Percentiles rank a stretch among this genome's conserved stretches.
Conservation (phyloP, 1,140 invertebrate species). For the Drosophila sucinea region DNA sequence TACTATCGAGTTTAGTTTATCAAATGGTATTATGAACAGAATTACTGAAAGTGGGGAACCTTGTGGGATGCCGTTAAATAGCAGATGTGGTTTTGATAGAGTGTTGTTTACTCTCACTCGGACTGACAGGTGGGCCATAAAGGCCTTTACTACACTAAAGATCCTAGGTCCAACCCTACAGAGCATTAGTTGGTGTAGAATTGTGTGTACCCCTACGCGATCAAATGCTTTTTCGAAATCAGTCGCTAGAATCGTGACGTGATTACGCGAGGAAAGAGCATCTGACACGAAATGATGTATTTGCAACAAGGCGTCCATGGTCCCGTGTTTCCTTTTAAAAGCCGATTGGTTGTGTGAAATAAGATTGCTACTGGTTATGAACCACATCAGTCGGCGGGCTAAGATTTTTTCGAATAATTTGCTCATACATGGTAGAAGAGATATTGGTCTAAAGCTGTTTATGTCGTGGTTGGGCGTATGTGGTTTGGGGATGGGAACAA, state of each 20-base stretch:
- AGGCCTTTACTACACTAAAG: conserved; percentile 4
- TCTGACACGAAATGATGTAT: conserved; percentile 13
- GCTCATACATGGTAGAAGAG: neutral
- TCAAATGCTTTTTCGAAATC: conserved; percentile 4
- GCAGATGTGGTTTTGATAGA: too few species aligned
- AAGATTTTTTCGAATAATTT: neutral
- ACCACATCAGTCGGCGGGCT: conserved; percentile 1
- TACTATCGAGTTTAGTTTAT: neutral
- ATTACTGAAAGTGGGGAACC: too few species aligned
- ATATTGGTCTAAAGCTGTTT: conserved; percentile 1
- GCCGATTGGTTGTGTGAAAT: neutral
- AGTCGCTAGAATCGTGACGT: neutral
- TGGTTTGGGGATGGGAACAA: conserved; percentile 17
- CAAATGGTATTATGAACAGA: too few species aligned
- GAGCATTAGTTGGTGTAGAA: conserved; percentile 4
- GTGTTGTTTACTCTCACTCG: neutral
- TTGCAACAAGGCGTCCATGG: neutral
- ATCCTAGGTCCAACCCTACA: conserved; percentile 5
- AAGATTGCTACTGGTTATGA: neutral
- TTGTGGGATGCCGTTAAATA: too few species aligned
- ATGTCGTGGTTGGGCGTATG: conserved; percentile 4
- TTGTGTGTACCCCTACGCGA: neutral
- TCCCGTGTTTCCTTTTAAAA: neutral
- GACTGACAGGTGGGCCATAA: neutral
- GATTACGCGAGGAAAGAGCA: conserved; percentile 2